These are phyloP conservation scores for Dinocampus coccinellae DNA, from an alignment of 2,888 invertebrate species.

Conservation along the genomic window DNA sequence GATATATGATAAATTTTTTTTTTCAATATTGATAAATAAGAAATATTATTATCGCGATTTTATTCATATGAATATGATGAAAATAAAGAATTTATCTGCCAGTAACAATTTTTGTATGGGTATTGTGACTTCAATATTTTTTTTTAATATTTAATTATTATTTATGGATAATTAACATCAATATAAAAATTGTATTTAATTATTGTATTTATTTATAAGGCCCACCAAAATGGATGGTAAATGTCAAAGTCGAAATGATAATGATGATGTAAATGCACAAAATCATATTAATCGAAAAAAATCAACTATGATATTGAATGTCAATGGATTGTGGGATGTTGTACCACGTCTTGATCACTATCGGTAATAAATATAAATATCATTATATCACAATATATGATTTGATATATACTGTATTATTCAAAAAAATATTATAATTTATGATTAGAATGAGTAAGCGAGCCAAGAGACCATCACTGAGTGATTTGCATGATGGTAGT, in stretches of 20 bases:
- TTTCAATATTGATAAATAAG: no score
- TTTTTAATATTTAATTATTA: no score
- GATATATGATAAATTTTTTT: no score
- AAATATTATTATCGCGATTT: no score
- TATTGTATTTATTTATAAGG: constrained; percentile 41
- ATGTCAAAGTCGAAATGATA: constrained; percentile 54
- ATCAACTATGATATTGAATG: constrained; percentile 63
- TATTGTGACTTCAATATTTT: no score
- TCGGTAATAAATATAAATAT: constrained; percentile 51
- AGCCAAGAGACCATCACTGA: constrained; percentile 86
- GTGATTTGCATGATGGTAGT: constrained; percentile 80
- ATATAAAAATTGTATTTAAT: no score
- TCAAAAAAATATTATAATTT: background rate
- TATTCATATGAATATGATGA: no score
- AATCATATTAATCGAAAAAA: constrained; percentile 57
- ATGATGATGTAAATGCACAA: constrained; percentile 55
- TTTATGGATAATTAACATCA: no score
- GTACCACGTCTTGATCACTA: constrained; percentile 66
- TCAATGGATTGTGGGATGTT: constrained; percentile 67
- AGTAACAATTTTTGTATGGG: no score
- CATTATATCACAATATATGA: background rate
- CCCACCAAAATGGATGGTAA: constrained; percentile 58
- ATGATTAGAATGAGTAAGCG: constrained; percentile 71
- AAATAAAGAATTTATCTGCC: no score
- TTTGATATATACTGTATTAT: constrained; percentile 12